Evolutionary conservation across 1,140 invertebrate genomes (phyloP).

Genomic region (Saccostrea cuccullata): DNA sequence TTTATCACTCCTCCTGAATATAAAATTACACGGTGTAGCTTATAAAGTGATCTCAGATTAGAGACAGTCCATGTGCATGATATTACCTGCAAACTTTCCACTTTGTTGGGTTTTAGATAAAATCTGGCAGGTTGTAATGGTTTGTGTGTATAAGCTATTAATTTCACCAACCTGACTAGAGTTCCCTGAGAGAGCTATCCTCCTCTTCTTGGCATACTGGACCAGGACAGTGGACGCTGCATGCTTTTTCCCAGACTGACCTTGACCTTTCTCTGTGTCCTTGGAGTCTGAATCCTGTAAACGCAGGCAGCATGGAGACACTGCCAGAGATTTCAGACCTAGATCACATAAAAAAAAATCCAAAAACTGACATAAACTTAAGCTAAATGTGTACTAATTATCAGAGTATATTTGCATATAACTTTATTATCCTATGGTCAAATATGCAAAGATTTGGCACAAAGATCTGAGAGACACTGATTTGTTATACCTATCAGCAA

Average conservation of each 20-base stretch:
- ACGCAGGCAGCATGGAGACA: slow-evolving; percentile 52
- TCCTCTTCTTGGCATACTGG: slow-evolving; percentile 30
- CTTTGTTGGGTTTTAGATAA: no score
- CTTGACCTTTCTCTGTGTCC: slow-evolving; percentile 5
- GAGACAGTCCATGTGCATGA: no score
- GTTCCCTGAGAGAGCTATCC: background rate
- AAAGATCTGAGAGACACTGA: background rate
- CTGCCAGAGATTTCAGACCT: slow-evolving; percentile 53
- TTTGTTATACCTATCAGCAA: background rate
- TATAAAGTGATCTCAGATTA: no score
- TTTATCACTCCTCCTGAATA: no score
- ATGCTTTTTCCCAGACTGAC: slow-evolving; percentile 12
- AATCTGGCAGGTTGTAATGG: no score
- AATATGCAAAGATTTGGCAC: background rate
- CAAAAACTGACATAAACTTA: no score
- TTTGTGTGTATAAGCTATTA: no score
- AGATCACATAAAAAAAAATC: background rate
- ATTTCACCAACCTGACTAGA: background rate
- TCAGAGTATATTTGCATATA: no score
- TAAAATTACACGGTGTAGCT: no score
- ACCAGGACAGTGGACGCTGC: slow-evolving; percentile 26
- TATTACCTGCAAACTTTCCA: no score
- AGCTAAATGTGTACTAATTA: no score
- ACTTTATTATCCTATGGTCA: no score
- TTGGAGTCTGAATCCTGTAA: background rate